Percentiles rank a stretch among this genome's conserved stretches.
Evolutionary conservation across 2,888 invertebrate species (phyloP).

Genomic region (Parochlus steinenii): DNA sequence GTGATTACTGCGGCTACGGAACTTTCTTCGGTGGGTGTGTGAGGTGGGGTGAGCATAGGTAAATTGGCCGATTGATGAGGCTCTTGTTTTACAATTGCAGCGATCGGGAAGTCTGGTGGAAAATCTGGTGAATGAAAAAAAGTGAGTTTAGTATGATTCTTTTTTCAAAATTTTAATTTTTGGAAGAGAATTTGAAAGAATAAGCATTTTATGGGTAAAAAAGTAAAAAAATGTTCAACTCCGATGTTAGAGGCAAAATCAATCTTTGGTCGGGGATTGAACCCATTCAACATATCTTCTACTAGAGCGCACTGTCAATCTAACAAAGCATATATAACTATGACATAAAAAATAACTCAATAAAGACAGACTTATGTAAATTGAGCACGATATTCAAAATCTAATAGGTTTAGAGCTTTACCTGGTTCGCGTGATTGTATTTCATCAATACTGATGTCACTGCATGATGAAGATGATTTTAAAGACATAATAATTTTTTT

Average conservation of each 20-base stretch:
- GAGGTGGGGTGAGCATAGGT: slow-evolving; percentile 53
- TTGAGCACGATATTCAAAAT: background rate
- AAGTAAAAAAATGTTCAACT: too few species aligned
- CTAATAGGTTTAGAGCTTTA: slow-evolving; percentile 13
- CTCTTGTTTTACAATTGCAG: slow-evolving; percentile 44
- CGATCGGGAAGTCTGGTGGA: slow-evolving; percentile 40
- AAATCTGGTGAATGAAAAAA: slow-evolving; percentile 34
- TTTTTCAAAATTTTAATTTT: slow-evolving; percentile 2
- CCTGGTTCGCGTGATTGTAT: slow-evolving; percentile 28
- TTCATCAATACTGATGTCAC: slow-evolving; percentile 32
- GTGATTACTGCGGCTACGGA: slow-evolving; percentile 7
- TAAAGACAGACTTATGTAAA: background rate
- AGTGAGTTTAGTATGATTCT: slow-evolving; percentile 14
- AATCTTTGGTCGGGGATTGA: too few species aligned
- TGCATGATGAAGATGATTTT: slow-evolving; percentile 28
- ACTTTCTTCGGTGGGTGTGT: slow-evolving; percentile 46
- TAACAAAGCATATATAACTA: too few species aligned
- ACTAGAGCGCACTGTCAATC: too few species aligned
- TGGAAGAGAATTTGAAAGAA: slow-evolving; percentile 15
- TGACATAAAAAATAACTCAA: too few species aligned
- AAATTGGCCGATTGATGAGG: slow-evolving; percentile 36
- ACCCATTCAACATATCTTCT: too few species aligned
- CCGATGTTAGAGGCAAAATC: too few species aligned
- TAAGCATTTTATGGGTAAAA: too few species aligned
- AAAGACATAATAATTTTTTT: slow-evolving; percentile 23